Evolutionary conservation across 2,888 invertebrate species (phyloP), one percentile per base, ranked within the genome.

Genomic region (Caenorhabditis panamensis): DNA sequence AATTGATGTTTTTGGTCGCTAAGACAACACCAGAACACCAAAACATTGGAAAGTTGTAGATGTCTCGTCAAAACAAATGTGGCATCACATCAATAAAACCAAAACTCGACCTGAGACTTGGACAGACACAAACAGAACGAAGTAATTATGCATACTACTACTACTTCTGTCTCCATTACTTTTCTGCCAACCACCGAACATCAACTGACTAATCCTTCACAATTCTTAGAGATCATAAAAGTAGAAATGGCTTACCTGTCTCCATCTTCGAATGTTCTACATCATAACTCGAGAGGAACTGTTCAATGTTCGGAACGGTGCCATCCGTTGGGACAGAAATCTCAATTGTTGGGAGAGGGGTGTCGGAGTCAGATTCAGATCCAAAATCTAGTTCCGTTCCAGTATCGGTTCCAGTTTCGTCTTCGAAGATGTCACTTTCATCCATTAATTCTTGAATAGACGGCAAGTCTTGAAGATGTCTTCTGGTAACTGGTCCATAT

Each of bases 211-310:
- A 58, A 28, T 53, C 28, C 51, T 22, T 20, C n/a, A 11, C 20
- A 37, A 26, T 67, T n/a, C 20, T 20, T 53, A n/a, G 9, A 28
- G 53, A 51, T 69, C 47, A 47, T 58, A 31, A 47, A 22, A 73
- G 47, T 54, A 13, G 56, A 63, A 58, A 69, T 18, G 31, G 53
- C 63, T 77, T 67, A 79, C 71, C 66, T 20, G 37, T 26, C 9
- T 64, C 41, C 2, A 13, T 6, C 13, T 41, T 13, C 13, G 31
- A 31, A 31, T 31, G 4, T 6, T 9, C 47, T 51, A 24, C 44
- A 20, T 64, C 51, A 47, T 79, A 72, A 56, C 67, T 73, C 4
- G 67, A 41, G 56, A 72, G 61, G 24, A 79, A 72, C 20, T 79
- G 61, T 37, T 67, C 72, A 11, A 79, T 18, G 22, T 79, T 66